Evolutionary conservation across 2,888 invertebrate genomes (phyloP), one percentile per base, ranked within the genome.

Genomic region (Clostera curtula): DNA sequence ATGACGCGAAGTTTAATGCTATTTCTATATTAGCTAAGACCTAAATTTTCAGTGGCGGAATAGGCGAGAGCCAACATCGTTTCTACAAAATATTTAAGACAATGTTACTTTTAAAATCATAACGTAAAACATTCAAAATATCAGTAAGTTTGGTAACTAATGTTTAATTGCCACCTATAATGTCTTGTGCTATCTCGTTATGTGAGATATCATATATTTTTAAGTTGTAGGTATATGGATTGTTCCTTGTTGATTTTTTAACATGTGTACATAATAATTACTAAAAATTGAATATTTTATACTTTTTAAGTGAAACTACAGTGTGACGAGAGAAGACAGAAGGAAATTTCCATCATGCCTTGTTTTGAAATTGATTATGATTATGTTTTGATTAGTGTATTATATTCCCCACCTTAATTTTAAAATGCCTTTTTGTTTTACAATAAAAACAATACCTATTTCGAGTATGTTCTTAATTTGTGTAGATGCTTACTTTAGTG

Each of bases 291-390:
- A 63, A 64, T 67, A 63, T 70, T 65, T 71, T 64, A 54, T 75
- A 75, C 62, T 68, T 71, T n/a, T 61, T 80, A 80, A 82, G 79
- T 63, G 73, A 69, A 79, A 76, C 70, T 68, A 61, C 72, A 69
- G 72, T 80, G 79, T 79, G 71, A 77, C 75, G 80, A 79, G 77
- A 79, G 77, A 77, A 70, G 53, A 66, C 52, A 55, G 59, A 52
- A 54, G 56, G 52, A 55, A 59, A 54, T 56, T 58, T 53, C 52
- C 57, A 62, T 61, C 64, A 58, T 59, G 58, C 44, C 46, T 44
- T 40, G 42, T 43, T 45, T 36, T 42, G 37, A 43, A 29, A 31
- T 38, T 40, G 38, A 54, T 60, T 62, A 56, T 40, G 38, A 54
- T 60, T 62, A 56, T 64, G 57, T 56, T 55, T 63, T 55, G 63